Conservation (phyloP, 2,113 vertebrate species). For the Phyllostomus discolor region DNA sequence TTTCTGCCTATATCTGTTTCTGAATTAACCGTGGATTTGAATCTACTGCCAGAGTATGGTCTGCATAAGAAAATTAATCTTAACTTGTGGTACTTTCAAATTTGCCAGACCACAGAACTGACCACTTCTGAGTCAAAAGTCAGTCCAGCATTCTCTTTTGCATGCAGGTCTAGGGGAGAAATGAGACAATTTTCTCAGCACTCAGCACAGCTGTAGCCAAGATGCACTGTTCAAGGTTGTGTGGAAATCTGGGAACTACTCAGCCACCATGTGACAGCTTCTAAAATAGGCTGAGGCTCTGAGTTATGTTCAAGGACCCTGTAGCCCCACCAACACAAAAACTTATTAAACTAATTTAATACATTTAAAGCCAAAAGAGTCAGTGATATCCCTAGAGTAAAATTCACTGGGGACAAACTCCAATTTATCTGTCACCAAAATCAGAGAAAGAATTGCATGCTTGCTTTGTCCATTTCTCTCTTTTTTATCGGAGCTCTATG, state of each 20-base stretch:
- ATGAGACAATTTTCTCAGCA: background rate
- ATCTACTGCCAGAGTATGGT: background rate
- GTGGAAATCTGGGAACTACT: slow-evolving; percentile 52
- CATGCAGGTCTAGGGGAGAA: background rate
- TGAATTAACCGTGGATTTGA: slow-evolving; percentile 34
- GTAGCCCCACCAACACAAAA: background rate
- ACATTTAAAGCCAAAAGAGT: slow-evolving; percentile 3
- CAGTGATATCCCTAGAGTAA: background rate
- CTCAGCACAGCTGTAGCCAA: slow-evolving; percentile 51
- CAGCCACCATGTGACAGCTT: slow-evolving; percentile 32
- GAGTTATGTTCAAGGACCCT: background rate
- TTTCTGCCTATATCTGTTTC: slow-evolving; percentile 12
- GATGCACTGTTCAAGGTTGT: background rate
- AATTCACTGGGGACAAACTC: background rate
- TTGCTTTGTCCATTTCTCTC: background rate
- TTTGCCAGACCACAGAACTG: slow-evolving; percentile 51
- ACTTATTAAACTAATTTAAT: slow-evolving; percentile 35
- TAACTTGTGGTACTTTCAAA: slow-evolving; percentile 48
- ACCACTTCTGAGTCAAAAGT: slow-evolving; percentile 36
- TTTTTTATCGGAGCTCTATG: background rate
- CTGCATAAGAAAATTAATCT: slow-evolving; percentile 42
- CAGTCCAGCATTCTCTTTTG: background rate
- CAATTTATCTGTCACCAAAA: slow-evolving; percentile 27
- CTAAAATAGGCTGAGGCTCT: slow-evolving; percentile 43
- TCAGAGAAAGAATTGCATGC: background rate